These are phyloP conservation scores for Apamea monoglypha DNA, from an alignment of 2,888 invertebrate species.

Conservation along the genomic window DNA sequence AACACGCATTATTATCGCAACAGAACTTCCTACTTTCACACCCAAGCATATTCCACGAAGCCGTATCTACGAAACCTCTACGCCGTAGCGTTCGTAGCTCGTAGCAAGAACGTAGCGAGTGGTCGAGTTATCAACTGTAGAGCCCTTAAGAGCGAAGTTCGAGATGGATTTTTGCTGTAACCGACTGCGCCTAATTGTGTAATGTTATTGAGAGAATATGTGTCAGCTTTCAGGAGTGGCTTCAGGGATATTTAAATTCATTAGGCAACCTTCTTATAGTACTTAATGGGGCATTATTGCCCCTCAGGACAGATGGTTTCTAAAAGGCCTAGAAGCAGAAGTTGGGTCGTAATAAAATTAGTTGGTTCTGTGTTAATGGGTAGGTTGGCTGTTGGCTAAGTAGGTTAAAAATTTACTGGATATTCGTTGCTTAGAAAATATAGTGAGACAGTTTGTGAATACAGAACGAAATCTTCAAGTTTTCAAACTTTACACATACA, in stretches of 20 bases:
- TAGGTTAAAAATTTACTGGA: slow-evolving; percentile 38
- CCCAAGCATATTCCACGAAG: neutral
- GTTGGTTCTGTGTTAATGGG: slow-evolving; percentile 52
- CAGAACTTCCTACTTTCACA: neutral
- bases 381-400: slow-evolving; percentile 26
- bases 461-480: too few species aligned
- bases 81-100: slow-evolving; percentile 67
- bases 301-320: slow-evolving; percentile 67
- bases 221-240: slow-evolving; percentile 75
- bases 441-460: neutral
- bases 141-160: slow-evolving; percentile 88
- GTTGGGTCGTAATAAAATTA: slow-evolving; percentile 61
- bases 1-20: neutral
- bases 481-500: neutral
- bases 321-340: slow-evolving; percentile 65
- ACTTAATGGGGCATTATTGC: slow-evolving; percentile 68
- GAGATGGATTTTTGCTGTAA: slow-evolving; percentile 90
- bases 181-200: slow-evolving; percentile 80
- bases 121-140: slow-evolving; percentile 79
- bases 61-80: slow-evolving; percentile 22
- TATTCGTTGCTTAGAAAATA: neutral
- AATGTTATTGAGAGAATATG: slow-evolving; percentile 84
- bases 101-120: slow-evolving; percentile 69
- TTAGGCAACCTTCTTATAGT: slow-evolving; percentile 66
- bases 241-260: slow-evolving; percentile 77